Base-by-base conservation (phyloP, 1,140 invertebrate genomes). In the Microplitis demolitor region DNA sequence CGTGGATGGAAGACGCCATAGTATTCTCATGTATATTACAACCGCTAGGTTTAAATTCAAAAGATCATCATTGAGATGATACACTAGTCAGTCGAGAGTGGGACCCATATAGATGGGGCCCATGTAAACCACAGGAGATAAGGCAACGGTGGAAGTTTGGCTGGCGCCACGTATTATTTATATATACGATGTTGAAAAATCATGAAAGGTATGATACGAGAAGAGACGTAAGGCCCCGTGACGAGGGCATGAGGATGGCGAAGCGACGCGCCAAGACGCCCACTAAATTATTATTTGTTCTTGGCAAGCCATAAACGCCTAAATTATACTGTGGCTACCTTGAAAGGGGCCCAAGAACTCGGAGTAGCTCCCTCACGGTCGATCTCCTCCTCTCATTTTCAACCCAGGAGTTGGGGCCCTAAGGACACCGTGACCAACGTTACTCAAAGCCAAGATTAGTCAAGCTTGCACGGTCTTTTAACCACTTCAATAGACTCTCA, bases 231-330 rank as follows among this genome's bases (percentile, higher is more conserved):
- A 54, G 54, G 39, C 53, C 13, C 34, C 13, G 31, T 13, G 53
- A 68, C 16, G 33, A 69, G 35, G 24, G 45, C 24, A 58, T 62
- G 68, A 60, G 74, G 64, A 58, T 61, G 60, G 61, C 34, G 69
- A 66, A 74, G 71, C 71, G 74, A 76, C 74, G 62, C 56, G 73
- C 72, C 74, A 58, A 79, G 77, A 83, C 82, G 82, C 83, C 83
- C 82, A 83, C 82, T 84, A 83, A 84, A 84, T 84, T 84, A 84
- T 84, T 83, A 84, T 83, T 82, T 83, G 78, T 82, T 80, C 81
- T 81, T 80, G 80, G 79, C 77, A 76, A 79, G 80, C 82, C 80
- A 81, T 84, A 84, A 84, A 84, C 77, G 81, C 76, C 76, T 79
- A 82, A 84, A 84, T 84, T 84, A 83, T 83, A 82, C 77, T 81